Conservation (phyloP, 1,140 invertebrate species). For the Ostrea edulis region DNA sequence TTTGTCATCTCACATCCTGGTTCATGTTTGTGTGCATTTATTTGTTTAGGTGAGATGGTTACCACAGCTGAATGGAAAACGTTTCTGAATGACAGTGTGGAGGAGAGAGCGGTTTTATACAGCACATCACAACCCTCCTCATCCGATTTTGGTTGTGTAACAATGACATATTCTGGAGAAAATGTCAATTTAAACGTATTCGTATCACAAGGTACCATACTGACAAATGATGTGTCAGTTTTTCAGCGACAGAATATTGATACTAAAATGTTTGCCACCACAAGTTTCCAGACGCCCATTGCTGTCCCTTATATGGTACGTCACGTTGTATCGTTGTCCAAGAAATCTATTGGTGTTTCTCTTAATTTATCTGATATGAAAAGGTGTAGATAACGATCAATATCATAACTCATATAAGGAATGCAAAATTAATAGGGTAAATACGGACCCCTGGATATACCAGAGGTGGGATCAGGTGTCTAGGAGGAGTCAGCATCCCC, state of each 20-base stretch:
- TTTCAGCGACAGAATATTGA: background rate
- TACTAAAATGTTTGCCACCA: background rate
- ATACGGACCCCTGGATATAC: no score
- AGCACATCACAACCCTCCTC: background rate
- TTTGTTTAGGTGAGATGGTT: background rate
- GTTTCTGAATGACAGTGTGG: background rate
- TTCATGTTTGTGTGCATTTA: background rate
- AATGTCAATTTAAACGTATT: background rate
- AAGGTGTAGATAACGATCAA: no score
- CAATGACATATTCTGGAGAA: background rate
- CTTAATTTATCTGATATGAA: no score
- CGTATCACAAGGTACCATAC: background rate
- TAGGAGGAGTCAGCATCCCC: no score
- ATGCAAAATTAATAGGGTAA: no score
- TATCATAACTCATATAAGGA: no score
- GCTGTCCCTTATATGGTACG: background rate
- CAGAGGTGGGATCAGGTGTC: no score
- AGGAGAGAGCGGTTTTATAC: slow-evolving; percentile 2
- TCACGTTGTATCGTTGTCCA: background rate
- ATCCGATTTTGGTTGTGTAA: slow-evolving; percentile 6
- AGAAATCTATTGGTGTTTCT: no score
- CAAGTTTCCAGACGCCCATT: background rate
- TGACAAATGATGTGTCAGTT: background rate
- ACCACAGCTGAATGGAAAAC: background rate
- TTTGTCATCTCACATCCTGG: no score